Evolutionary conservation across 2,113 vertebrate genomes (phyloP), one percentile per base, ranked within the genome.

Genomic region (Mola mola): DNA sequence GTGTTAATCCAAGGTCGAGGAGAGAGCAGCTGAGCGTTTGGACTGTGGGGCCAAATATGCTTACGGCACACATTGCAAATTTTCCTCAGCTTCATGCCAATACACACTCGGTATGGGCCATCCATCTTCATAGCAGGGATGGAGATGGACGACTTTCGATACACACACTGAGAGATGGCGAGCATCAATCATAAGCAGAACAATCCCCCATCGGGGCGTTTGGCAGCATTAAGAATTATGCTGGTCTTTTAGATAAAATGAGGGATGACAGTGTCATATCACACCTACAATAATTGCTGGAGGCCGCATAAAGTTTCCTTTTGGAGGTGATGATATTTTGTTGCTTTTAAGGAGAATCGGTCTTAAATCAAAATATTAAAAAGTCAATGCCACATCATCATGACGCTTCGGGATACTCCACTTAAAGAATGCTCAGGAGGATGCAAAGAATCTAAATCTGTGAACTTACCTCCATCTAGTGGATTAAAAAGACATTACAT

Each of bases 1-100:
- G 49, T 20, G 40, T 75, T 73, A 72, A 60, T 78, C 61, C 83
- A 86, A 86, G 87, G 89, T 86, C 72, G 42, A 63, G 36, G 37
- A 50, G 63, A 76, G 59, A 60, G 20, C 5, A 58, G 43, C 61
- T 60, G 59, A 48, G 61, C 34, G 51, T 44, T 53, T 43, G 64
- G 58, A 66, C 55, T 56, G 9, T n/a, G 48, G 40, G 46, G 26
- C 58, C 67, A 43, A 25, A 84, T 74, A 65, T 82, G 78, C 84
- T 90, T 87, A 66, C 59, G 19, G 29, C 25, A 67, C 83, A 80
- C 8, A 47, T 16, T 44, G 55, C 62, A 61, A 50, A 59, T 58
- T 57, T 41, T 52, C 26, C 49, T 60, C 48, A 40, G 17, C 43
- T 19, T 68, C 52, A 62, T 40, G 50, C 77, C 79, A 75, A 72